Base-by-base conservation (phyloP, 2,113 vertebrate species). In the Suricata suricatta region DNA sequence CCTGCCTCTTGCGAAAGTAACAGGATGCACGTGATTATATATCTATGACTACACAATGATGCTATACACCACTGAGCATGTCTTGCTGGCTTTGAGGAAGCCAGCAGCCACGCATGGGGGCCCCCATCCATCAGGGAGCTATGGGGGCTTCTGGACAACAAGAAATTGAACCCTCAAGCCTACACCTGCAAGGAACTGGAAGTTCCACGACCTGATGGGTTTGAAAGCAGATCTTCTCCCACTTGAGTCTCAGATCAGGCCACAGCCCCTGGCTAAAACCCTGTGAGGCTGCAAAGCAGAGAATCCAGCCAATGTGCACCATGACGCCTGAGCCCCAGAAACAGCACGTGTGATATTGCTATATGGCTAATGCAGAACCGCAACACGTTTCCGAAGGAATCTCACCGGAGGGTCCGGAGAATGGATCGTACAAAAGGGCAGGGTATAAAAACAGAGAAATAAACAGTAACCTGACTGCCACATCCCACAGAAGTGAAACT, bases 21-120 rank as follows among this genome's bases (percentile, higher is more conserved):
- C 0, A 21, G 41, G 54, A 63, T 0, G 5, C 25, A 63, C 27
- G 1, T 3, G 14, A 17, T n/a, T 25, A 25, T 11, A 13, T 3
- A 29, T 17, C 9, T n/a, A 5, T 1, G 54, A 64, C 25, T 16
- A 27, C 29, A 11, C 1, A 31, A 38, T 8, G 68, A 38, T 38
- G n/a, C n/a, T 14, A 14, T 14, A 52, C 19, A 7, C 6, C 15
- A 7, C 1, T 13, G 15, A n/a, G 54, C 50, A 47, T 10, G 35
- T 25, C 54, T n/a, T 60, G 13, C 29, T 11, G 14, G 21, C 57
- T 64, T 19, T 64, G 57, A 50, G 88, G 21, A 47, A 16, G 29
- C 38, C 33, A 16, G 23, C 13, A 77, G 54, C 87, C 29, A 16
- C 0, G 11, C 1, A 54, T 12, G 82, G 13, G 35, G 60, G 35